Conservation (phyloP, 2,888 invertebrate species). For the Hypsopygia costalis region DNA sequence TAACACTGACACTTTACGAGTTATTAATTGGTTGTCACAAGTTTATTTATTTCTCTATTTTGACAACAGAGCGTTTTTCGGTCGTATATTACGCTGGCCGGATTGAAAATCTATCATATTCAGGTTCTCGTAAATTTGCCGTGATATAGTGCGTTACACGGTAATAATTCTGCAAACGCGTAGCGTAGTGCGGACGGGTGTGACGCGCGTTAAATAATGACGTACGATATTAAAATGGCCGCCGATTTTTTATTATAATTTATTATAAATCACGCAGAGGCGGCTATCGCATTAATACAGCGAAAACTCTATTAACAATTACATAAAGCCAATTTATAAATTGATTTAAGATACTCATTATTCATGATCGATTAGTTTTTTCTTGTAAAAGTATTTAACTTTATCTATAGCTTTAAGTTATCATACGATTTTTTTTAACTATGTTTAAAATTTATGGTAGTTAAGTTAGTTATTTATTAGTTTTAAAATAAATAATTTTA, state of each 20-base stretch:
- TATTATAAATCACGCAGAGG: conserved; percentile 23
- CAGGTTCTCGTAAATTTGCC: conserved; percentile 77
- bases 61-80: conserved; percentile 71
- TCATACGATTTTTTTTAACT: too few relatives aligned
- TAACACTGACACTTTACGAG: conserved; percentile 78
- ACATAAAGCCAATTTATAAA: too few relatives aligned
- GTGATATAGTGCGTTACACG: conserved; percentile 77
- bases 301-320: not conserved
- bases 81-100: conserved; percentile 68
- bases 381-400: too few relatives aligned
- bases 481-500: not conserved
- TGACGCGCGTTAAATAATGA: conserved; percentile 76
- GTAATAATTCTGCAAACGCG: conserved; percentile 73
- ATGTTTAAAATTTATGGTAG: too few relatives aligned
- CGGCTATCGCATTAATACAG: conserved; percentile 21
- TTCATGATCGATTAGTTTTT: too few relatives aligned
- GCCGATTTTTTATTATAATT: conserved; percentile 44
- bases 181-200: conserved; percentile 74
- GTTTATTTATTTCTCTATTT: conserved; percentile 80
- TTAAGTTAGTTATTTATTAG: conserved; percentile 1
- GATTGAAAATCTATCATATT: conserved; percentile 81
- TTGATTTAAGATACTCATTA: too few relatives aligned
- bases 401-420: too few relatives aligned
- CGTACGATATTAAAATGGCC: conserved; percentile 70
- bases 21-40: conserved; percentile 80